Base-by-base conservation (phyloP, 2,113 vertebrate genomes). In the Taurulus bubalis region DNA sequence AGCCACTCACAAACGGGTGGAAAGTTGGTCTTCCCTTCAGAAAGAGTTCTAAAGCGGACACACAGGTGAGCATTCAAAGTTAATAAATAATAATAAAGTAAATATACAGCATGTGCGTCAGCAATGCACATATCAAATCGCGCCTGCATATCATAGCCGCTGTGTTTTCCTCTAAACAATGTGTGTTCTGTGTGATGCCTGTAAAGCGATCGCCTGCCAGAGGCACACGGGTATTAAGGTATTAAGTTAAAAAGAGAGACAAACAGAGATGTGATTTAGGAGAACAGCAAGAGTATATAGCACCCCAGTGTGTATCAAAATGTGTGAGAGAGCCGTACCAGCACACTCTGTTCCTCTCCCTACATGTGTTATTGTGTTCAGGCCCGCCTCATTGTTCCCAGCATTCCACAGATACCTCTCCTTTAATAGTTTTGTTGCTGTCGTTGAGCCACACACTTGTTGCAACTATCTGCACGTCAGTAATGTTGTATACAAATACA, bases 11-110 rank as follows among this genome's bases (percentile, higher is more conserved):
- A 30, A 93, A 89, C 14, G 92, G 87, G 15, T 87, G 91, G 89
- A 93, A 86, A 78, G 90, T 92, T 8, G 45, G 86, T 5, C 36
- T 88, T 30, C 91, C 91, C 12, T 94, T 92, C 77, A 88, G 74
- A 80, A 93, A 91, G 85, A 92, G 51, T n/a, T 36, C 78, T 18
- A 85, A 91, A 36, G 62, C 60, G 36, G 89, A 89, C 1, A 76
- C 10, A 30, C 92, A 92, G 90, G 93, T 93, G 74, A 92, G 90
- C 62, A 18, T 67, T 51, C 8, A 34, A 4, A 10, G 3, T 59
- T 62, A 26, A 56, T 12, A 24, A 55, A 55, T 22, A 6, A 56
- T 26, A 26, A 56, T 26, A 26, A 42, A 12, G 6, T 73, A 14
- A 22, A 20, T 40, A 22, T 49, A 18, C 8, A 26, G 2, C 32